Conservation (phyloP, 2,113 vertebrate genomes). For the Pagrus major region DNA sequence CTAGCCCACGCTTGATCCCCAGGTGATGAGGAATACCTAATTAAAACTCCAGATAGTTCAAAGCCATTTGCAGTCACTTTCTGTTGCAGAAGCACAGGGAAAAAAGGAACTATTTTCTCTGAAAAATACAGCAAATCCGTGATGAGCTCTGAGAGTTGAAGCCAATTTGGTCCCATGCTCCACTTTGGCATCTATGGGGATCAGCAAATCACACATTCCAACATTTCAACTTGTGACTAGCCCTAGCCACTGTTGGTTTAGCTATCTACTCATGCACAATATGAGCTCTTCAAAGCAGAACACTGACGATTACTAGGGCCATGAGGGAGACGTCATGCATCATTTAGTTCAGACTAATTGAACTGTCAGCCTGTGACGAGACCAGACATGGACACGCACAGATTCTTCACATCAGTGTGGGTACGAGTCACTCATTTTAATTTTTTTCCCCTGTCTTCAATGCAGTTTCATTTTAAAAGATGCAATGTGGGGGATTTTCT, state of each 20-base stretch:
- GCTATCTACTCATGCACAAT: constrained; percentile 72
- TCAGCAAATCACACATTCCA: constrained; percentile 60
- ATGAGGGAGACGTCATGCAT: constrained; percentile 72
- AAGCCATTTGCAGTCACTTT: constrained; percentile 71
- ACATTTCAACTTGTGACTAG: constrained; percentile 48
- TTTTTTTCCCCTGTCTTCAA: neutral
- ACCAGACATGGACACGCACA: constrained; percentile 63
- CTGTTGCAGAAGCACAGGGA: constrained; percentile 21
- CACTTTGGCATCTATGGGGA: constrained; percentile 63
- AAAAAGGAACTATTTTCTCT: constrained; percentile 45
- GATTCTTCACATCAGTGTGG: constrained; percentile 52
- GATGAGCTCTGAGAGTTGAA: constrained; percentile 68
- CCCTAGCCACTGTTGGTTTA: constrained; percentile 61
- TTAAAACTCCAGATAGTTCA: constrained; percentile 80
- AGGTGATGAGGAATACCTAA: constrained; percentile 72
- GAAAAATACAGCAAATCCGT: constrained; percentile 61
- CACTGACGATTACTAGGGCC: constrained; percentile 72
- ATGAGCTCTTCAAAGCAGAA: constrained; percentile 77
- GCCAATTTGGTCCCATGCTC: constrained; percentile 50
- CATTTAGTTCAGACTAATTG: constrained; percentile 77
- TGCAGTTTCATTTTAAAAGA: constrained; percentile 30
- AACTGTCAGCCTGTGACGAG: constrained; percentile 78
- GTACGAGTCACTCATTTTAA: constrained; percentile 51
- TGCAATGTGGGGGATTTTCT: constrained; percentile 40
- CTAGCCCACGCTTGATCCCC: constrained; percentile 38